These are phyloP conservation scores for Paratrypauchen microcephalus DNA, from an alignment of 2,797 vertebrate species.

Conservation along the genomic window DNA sequence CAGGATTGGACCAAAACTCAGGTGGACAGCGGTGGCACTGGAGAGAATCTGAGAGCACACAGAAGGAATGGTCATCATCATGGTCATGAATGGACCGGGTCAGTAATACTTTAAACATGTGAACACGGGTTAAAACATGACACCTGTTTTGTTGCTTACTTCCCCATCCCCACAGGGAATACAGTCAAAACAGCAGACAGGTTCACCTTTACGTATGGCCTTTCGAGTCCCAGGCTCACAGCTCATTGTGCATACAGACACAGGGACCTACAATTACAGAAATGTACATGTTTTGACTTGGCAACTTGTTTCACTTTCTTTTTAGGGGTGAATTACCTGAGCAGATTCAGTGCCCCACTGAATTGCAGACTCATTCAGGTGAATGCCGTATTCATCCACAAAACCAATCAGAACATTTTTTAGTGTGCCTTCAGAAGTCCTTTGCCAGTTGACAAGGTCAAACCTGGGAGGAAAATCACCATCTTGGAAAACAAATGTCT, in stretches of 20 bases:
- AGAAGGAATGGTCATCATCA: background rate
- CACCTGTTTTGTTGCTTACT: constrained; percentile 75
- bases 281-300: too few species aligned
- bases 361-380: constrained; percentile 67
- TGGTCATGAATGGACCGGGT: background rate
- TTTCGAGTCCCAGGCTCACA: constrained; percentile 72
- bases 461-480: constrained; percentile 70
- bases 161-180: constrained; percentile 72
- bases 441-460: constrained; percentile 80
- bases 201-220: constrained; percentile 63
- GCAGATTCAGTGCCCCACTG: constrained; percentile 68
- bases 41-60: constrained; percentile 55
- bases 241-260: constrained; percentile 73
- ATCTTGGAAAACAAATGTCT: constrained; percentile 69
- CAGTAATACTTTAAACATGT: background rate
- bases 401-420: constrained; percentile 64
- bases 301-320: too few species aligned
- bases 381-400: constrained; percentile 66
- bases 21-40: constrained; percentile 69
- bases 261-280: constrained; percentile 33
- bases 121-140: background rate
- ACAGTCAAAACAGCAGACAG: constrained; percentile 80
- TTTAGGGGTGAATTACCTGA: constrained; percentile 38
- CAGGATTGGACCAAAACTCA: constrained; percentile 73
- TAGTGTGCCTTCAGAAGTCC: constrained; percentile 42